Evolutionary conservation across 1,140 invertebrate genomes (phyloP), one percentile per base, ranked within the genome.

Genomic region (Caerostris darwini): DNA sequence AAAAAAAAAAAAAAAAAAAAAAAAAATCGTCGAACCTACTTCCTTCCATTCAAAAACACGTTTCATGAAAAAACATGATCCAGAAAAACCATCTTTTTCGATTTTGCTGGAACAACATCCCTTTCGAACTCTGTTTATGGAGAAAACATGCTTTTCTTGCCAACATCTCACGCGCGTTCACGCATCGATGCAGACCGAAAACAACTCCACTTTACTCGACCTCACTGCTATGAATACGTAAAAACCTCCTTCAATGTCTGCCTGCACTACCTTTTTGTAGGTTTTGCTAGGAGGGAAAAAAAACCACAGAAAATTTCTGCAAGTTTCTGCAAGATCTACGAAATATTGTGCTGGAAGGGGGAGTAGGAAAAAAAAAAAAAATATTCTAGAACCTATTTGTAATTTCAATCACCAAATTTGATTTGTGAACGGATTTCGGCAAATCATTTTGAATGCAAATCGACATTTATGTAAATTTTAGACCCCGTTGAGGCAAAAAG

Each of bases 391-490:
- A 64, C 64, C 82, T 85, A 85, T 85, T 92, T 92, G 90, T 92
- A 92, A 92, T 92, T 92, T 92, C 90, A 92, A 85, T 92, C 90
- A 92, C 90, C 85, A 92, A 92, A 92, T 92, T 92, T 92, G 90
- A 92, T 92, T 92, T 92, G 90, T 85, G 81, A 67, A 61, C 69
- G 77, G 90, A 91, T 91, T 91, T 91, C 34, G 14, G 67, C 54
- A 81, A 19, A 71, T 82, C 90, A 92, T 83, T 92, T 92, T 64
- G 90, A 85, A 92, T 83, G 82, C 82, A 92, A 85, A 85, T 85
- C 57, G 90, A 92, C 82, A 92, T 92, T 92, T 92, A 92, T 92
- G 90, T 92, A 92, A 92, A 92, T 92, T 91, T 82, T 59, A 17
- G 3, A n/a, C 50, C 86, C 58, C 57, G 2, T 19, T 53, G 54